Percentiles rank a stretch among this genome's conserved stretches.
Conservation (phyloP, 2,797 vertebrate genomes). For the Labeo calbasu region DNA sequence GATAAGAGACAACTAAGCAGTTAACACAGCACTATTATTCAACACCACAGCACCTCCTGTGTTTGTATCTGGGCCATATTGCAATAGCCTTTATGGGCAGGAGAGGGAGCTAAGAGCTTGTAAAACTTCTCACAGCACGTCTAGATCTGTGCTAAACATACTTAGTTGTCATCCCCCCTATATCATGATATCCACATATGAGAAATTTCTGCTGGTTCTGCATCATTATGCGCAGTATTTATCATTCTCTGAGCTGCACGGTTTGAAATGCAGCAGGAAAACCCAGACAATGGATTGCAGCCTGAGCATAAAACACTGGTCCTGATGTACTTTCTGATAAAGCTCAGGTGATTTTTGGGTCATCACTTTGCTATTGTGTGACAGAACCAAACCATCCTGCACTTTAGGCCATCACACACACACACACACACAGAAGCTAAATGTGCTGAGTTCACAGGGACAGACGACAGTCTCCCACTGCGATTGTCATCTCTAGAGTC, state of each 20-base stretch:
- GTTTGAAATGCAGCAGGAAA: not conserved
- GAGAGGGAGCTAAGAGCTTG: slow-evolving; percentile 25
- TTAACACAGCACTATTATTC: slow-evolving; percentile 31
- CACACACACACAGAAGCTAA: not conserved
- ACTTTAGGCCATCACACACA: not conserved
- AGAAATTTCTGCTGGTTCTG: not conserved
- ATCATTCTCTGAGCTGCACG: not conserved
- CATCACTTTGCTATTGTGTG: slow-evolving; percentile 21
- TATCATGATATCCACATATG: slow-evolving; percentile 15
- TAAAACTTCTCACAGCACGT: not conserved
- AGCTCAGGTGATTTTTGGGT: slow-evolving; percentile 13
- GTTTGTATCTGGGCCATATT: slow-evolving; percentile 36
- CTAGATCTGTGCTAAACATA: slow-evolving; percentile 9
- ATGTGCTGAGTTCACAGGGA: slow-evolving; percentile 26
- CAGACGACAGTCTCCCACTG: not conserved
- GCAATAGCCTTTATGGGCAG: slow-evolving; percentile 11
- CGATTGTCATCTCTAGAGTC: slow-evolving; percentile 11
- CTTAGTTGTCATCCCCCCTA: not conserved
- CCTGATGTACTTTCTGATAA: slow-evolving; percentile 23
- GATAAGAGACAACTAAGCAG: slow-evolving; percentile 14
- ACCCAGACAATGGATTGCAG: not conserved
- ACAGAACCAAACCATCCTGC: slow-evolving; percentile 3
- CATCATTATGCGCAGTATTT: not conserved
- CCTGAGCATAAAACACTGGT: not conserved
- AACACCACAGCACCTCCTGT: slow-evolving; percentile 21